phyloP scores from a whole-genome alignment of 2,888 invertebrate genomes.

The Flexamia atlantica region DNA sequence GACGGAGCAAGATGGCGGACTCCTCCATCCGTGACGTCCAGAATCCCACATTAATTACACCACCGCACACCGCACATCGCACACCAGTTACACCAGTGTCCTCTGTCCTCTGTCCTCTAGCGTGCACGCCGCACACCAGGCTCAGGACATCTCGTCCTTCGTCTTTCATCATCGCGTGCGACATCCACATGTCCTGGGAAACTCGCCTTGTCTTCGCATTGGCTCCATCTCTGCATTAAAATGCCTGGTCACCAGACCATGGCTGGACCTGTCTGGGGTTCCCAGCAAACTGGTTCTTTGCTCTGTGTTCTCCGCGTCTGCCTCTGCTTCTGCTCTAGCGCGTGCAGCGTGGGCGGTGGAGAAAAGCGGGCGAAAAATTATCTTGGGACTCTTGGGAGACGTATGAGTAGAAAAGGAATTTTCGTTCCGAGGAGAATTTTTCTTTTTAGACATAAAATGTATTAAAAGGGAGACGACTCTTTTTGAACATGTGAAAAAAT shows the following conservation, averaged over 20 bases:
- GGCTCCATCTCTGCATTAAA: slow-evolving; percentile 50
- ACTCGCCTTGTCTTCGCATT: slow-evolving; percentile 53
- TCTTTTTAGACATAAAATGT: too few species aligned
- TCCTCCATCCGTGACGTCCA: neutral
- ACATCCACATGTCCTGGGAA: neutral
- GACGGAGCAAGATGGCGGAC: slow-evolving; percentile 19
- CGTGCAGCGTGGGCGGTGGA: neutral
- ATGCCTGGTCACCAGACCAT: slow-evolving; percentile 56
- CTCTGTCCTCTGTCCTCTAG: neutral
- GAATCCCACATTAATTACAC: slow-evolving; percentile 24
- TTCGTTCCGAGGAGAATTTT: too few species aligned
- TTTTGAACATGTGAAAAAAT: too few species aligned
- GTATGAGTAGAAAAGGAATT: too few species aligned
- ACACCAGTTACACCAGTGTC: neutral
- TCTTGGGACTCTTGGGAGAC: too few species aligned
- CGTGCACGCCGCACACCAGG: neutral
- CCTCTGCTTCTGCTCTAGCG: neutral
- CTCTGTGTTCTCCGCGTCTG: neutral
- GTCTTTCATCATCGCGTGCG: neutral
- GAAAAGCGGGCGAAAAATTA: neutral
- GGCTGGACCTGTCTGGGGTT: slow-evolving; percentile 10
- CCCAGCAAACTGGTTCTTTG: slow-evolving; percentile 25
- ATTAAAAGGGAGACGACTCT: too few species aligned
- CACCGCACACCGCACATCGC: too few species aligned
- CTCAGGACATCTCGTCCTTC: neutral